These are phyloP conservation scores for Plutella xylostella DNA, from an alignment of 2,888 invertebrate genomes.

Conservation along the genomic window DNA sequence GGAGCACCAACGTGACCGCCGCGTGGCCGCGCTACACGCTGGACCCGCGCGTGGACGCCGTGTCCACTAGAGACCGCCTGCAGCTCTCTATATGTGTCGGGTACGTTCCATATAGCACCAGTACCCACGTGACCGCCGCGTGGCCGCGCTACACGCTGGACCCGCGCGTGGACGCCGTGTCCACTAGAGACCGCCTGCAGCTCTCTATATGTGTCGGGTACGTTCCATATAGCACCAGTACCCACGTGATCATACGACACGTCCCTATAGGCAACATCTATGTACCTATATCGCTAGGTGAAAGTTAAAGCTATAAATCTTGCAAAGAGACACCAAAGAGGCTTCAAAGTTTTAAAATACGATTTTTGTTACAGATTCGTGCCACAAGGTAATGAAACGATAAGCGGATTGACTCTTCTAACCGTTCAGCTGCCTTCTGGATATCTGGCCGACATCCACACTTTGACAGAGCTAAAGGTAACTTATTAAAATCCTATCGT, in stretches of 20 bases:
- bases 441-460: constrained; percentile 84
- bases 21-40: constrained; percentile 89
- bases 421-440: constrained; percentile 92
- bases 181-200: constrained; percentile 80
- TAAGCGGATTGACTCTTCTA: constrained; percentile 91
- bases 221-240: too few species aligned
- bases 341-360: too few species aligned
- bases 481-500: too few species aligned
- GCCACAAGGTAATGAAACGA: constrained; percentile 72
- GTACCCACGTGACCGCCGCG: constrained; percentile 87
- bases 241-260: too few species aligned
- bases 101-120: constrained; percentile 65
- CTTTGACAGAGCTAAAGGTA: constrained; percentile 74
- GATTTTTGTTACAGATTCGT: constrained; percentile 69
- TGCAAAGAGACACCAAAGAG: too few species aligned
- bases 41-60: constrained; percentile 87
- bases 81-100: constrained; percentile 86
- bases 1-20: constrained; percentile 88
- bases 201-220: constrained; percentile 86
- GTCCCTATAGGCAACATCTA: too few species aligned
- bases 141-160: constrained; percentile 90
- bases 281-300: too few species aligned
- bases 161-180: constrained; percentile 86
- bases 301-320: too few species aligned
- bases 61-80: constrained; percentile 80